These are phyloP conservation scores for Leptodactylus fallax DNA, from an alignment of 2,797 vertebrate species.

Conservation along the genomic window DNA sequence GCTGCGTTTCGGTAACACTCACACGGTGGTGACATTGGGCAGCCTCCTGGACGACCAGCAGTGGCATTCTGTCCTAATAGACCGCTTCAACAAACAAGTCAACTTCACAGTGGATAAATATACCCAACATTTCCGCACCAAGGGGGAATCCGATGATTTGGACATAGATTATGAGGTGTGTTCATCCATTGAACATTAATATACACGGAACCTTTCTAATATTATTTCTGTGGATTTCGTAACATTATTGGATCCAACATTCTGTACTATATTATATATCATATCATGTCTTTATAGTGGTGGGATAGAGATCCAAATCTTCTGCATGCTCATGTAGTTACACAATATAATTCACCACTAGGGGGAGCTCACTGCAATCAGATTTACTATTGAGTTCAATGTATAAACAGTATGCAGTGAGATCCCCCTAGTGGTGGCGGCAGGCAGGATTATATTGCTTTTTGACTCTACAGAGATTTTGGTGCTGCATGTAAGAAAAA, in stretches of 20 bases:
- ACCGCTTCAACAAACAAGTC: constrained; percentile 94
- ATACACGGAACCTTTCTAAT: neutral
- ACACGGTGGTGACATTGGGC: constrained; percentile 83
- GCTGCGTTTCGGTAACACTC: constrained; percentile 80
- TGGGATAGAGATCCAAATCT: no score
- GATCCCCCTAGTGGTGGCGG: no score
- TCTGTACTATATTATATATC: neutral
- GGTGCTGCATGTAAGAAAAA: no score
- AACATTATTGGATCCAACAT: no score
- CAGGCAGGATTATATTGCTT: no score
- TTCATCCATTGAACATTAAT: neutral
- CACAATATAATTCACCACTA: neutral
- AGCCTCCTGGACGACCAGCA: constrained; percentile 95
- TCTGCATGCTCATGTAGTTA: no score
- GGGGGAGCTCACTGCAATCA: neutral
- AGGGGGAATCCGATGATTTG: constrained; percentile 89
- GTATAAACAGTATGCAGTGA: no score
- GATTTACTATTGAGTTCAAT: no score
- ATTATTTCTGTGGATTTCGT: neutral
- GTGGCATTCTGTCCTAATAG: constrained; percentile 93
- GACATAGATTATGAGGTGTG: constrained; percentile 96
- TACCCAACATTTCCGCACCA: constrained; percentile 89
- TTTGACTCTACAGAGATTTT: no score
- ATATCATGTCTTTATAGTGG: neutral
- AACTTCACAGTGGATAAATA: constrained; percentile 94